Percentiles rank a stretch among this genome's conserved stretches.
Evolutionary conservation across 2,797 vertebrate genomes (phyloP).

Genomic region (Glyptemys insculpta): DNA sequence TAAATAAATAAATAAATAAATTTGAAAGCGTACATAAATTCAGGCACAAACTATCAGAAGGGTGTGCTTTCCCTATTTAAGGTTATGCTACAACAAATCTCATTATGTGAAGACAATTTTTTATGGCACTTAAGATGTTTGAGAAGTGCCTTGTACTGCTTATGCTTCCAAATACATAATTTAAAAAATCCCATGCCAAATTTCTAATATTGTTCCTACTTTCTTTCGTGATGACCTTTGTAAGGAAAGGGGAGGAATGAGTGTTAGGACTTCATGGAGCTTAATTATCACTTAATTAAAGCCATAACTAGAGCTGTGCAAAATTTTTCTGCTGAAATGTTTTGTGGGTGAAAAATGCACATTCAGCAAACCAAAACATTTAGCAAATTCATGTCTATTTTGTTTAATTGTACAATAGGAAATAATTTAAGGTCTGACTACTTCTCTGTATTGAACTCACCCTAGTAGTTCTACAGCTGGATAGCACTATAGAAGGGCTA

Average conservation of each 20-base stretch:
- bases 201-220: background rate
- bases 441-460: background rate
- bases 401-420: background rate
- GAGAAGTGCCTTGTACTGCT: background rate
- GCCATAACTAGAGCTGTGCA: background rate
- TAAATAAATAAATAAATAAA: background rate
- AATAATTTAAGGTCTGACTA: background rate
- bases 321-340: background rate
- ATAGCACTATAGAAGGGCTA: background rate
- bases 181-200: background rate
- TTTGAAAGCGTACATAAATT: background rate
- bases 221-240: background rate
- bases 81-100: background rate
- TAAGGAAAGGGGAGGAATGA: background rate
- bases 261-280: background rate
- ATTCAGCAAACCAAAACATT: background rate
- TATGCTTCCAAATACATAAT: background rate
- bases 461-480: background rate
- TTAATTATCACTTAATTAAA: background rate
- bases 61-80: background rate
- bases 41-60: background rate
- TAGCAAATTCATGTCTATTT: background rate
- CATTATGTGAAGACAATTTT: background rate
- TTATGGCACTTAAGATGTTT: background rate
- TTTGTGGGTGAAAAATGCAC: background rate